A percentile compares a stretch with the other conserved stretches of the same genome.
Evolutionary conservation across 2,113 vertebrate genomes (phyloP).

Genomic region (Sylvietta virens): DNA sequence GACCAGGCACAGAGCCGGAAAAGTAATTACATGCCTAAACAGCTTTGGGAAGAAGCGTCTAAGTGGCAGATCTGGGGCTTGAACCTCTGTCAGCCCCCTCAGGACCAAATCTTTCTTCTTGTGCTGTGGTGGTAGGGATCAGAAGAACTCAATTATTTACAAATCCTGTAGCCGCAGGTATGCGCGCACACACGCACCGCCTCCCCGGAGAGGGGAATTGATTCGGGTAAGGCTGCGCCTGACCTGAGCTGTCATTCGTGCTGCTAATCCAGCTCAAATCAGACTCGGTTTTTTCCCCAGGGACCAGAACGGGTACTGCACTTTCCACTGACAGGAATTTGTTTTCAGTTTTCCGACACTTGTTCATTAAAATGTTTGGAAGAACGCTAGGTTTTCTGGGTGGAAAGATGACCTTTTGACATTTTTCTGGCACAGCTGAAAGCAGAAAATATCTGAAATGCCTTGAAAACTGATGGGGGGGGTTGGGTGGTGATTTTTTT

Average conservation of each 20-base stretch:
- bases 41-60: constrained; percentile 51
- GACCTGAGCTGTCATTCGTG: constrained; percentile 11
- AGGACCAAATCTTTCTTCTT: constrained; percentile 42
- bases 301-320: background rate
- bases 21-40: constrained; percentile 63
- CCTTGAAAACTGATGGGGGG: background rate
- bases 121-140: background rate
- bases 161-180: background rate
- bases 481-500: background rate
- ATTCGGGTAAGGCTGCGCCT: background rate
- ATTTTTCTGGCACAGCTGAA: background rate
- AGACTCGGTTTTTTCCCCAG: background rate
- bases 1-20: constrained; percentile 43
- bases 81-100: constrained; percentile 57
- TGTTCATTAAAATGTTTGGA: background rate
- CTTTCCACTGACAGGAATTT: background rate
- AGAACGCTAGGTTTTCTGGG: background rate
- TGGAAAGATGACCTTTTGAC: background rate
- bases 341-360: background rate
- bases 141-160: constrained; percentile 54
- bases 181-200: background rate
- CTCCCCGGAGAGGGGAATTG: background rate
- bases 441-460: background rate
- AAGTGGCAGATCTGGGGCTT: constrained; percentile 62
- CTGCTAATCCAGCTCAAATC: constrained; percentile 27